A percentile compares a stretch with the other conserved stretches of the same genome.
Evolutionary conservation across 2,113 vertebrate species (phyloP).

Genomic region (Ochotona princeps): DNA sequence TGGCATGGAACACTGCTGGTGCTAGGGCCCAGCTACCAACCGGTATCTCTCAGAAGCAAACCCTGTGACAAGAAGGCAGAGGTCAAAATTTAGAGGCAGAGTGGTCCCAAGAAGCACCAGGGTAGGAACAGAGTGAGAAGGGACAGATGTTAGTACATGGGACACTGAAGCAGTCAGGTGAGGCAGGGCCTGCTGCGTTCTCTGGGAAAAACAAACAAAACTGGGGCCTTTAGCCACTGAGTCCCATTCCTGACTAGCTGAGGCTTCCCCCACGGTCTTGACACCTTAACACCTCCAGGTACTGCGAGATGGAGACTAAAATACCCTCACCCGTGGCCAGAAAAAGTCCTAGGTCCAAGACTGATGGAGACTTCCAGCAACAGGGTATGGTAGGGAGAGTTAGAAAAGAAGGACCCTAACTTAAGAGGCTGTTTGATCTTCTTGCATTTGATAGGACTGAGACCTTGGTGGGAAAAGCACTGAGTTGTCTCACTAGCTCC

Average conservation of each 20-base stretch:
- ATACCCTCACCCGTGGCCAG: neutral
- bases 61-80: neutral
- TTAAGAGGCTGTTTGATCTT: neutral
- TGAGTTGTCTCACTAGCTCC: neutral
- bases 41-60: neutral
- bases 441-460: neutral
- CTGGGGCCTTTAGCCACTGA: neutral
- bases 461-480: neutral
- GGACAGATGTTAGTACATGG: neutral
- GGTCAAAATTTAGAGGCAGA: neutral
- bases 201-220: neutral
- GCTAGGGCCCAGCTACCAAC: neutral
- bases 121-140: neutral
- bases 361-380: neutral
- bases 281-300: neutral
- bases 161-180: neutral
- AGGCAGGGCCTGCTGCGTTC: neutral
- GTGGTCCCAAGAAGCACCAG: neutral
- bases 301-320: neutral
- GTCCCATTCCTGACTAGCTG: neutral
- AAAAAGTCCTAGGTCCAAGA: neutral
- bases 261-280: neutral
- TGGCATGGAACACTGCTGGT: neutral
- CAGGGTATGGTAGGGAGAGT: neutral
- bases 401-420: neutral